A percentile compares a stretch with the other conserved stretches of the same genome.
phyloP scores from a whole-genome alignment of 2,888 invertebrate genomes.

The Pseudococcus viburni region DNA sequence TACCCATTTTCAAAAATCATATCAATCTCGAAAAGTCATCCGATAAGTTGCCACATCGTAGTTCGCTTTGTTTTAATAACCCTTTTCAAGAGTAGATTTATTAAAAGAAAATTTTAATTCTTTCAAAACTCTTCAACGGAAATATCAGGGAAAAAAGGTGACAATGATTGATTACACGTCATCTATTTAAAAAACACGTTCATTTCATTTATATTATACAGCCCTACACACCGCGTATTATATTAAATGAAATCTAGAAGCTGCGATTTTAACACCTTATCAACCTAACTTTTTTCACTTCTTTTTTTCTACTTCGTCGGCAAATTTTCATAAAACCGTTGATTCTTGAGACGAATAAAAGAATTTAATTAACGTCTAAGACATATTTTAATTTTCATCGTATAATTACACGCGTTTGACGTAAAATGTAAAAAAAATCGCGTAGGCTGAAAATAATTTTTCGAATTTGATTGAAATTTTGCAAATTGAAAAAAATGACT shows the following conservation, averaged over 20 bases:
- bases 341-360: background rate
- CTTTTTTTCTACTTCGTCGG: too few relatives aligned
- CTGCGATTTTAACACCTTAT: background rate
- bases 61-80: conserved; percentile 30
- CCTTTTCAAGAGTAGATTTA: conserved; percentile 6
- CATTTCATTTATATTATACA: conserved; percentile 54
- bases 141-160: conserved; percentile 8
- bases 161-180: conserved; percentile 58
- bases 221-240: background rate
- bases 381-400: background rate
- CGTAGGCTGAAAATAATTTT: background rate
- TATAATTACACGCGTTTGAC: background rate
- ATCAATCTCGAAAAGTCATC: conserved; percentile 47
- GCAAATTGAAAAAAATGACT: background rate
- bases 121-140: conserved; percentile 35
- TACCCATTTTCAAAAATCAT: background rate
- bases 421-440: background rate
- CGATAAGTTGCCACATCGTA: conserved; percentile 5
- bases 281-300: background rate
- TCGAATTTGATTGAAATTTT: background rate
- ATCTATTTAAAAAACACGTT: conserved; percentile 56
- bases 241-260: background rate
- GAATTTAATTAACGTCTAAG: conserved; percentile 11
- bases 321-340: background rate
- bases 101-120: conserved; percentile 56